Evolutionary conservation across 2,888 invertebrate genomes (phyloP), one percentile per base, ranked within the genome.

Genomic region (Uloborus plumipes): DNA sequence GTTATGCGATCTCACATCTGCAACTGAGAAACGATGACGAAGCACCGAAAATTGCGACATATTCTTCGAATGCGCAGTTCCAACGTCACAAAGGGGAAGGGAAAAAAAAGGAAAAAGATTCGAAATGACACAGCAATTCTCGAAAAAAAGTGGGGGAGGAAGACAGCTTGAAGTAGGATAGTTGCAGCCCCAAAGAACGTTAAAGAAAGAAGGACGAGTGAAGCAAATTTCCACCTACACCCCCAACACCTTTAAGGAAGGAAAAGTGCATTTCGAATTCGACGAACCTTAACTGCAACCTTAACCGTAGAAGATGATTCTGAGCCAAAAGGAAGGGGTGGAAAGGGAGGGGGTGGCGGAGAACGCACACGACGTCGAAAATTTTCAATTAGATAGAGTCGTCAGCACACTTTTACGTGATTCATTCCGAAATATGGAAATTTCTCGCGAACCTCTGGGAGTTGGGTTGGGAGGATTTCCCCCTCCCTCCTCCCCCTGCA

Each of bases 381-480:
- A 81, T 81, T 81, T 81, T 81, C 80, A 81, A 81, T 81, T 81
- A 81, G 80, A 81, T 81, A 81, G 80, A 81, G 74, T 81, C 80
- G 80, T 81, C 80, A 69, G 70, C 69, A 77, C 62, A 55, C 62
- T 66, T 78, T 70, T 39, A 39, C 80, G 80, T 81, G 80, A 81
- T 81, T 81, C 80, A 81, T 81, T 70, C 65, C 74, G 74, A 81
- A 81, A 74, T 81, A 81, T 81, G 80, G 80, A 81, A 81, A 81
- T 81, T 81, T 74, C 74, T 73, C 73, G 74, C 55, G 70, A 65
- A 74, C 70, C 69, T 70, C 49, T 64, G 80, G 74, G 65, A 58
- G 62, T 73, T 18, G 47, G 15, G 55, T 47, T 53, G 50, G 9
- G n/a, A 31, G 11, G 7, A 39, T 39, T 39, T 39, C 39, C 9